Base-by-base conservation (phyloP, 2,888 invertebrate species). In the Thyatira batis region DNA sequence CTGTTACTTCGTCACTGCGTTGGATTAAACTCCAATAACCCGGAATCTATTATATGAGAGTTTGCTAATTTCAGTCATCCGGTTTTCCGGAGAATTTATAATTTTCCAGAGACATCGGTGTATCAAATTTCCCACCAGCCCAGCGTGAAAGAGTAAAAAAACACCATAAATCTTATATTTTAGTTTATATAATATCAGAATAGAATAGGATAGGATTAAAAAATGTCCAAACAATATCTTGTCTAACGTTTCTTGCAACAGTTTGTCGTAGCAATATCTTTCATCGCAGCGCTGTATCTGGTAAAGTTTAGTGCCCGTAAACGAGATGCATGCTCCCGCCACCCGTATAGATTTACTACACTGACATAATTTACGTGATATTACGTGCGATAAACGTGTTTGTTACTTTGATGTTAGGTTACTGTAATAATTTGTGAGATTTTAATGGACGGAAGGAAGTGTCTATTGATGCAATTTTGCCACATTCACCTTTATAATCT, bases 281-380 rank as follows among this genome's bases (percentile, higher is more conserved):
- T 48, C 48, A 48, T 27, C 48, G 48, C 48, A 20, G 50, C 21
- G 23, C 46, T 27, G 46, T 52, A 52, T 46, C 52, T 45, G 27
- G 28, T 45, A 45, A 39, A 52, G 45, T 52, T 52, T 52, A 45
- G 39, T 17, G 52, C 52, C 46, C 52, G 45, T 52, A 52, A 46
- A 52, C 28, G 33, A 46, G 52, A 46, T 52, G 46, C 45, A 52
- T 30, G 52, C 52, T 46, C 46, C 20, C 28, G 39, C 39, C 39
- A 13, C 39, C 17, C 43, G 21, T 50, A 50, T 52, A 46, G 52
- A 52, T 52, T 52, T 52, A 52, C 45, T 46, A 30, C 52, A 33
- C 45, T 33, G 45, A 45, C 52, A 52, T 52, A 52, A 46, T 30
- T 45, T 45, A 52, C 45, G 33, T 46, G 20, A 27, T 48, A 48